Conservation (phyloP, 2,888 invertebrate genomes). For the Druceiella hillmani region DNA sequence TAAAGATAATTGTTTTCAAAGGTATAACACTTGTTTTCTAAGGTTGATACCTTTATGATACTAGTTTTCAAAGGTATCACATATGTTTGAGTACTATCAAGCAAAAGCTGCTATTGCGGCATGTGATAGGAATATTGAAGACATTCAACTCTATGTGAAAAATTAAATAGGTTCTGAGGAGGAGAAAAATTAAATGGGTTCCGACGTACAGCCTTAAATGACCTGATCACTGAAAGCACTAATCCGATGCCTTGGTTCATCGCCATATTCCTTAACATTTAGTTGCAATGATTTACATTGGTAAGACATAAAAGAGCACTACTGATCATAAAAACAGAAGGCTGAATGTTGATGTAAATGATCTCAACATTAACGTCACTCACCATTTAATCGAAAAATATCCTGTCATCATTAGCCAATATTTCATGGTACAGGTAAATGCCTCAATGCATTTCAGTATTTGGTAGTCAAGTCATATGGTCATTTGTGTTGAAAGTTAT, state of each 20-base stretch:
- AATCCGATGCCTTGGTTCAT: slow-evolving; percentile 26
- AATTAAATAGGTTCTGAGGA: too few species aligned
- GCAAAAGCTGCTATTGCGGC: slow-evolving; percentile 13
- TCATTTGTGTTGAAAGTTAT: slow-evolving; percentile 16
- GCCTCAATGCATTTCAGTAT: slow-evolving; percentile 17
- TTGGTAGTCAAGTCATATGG: slow-evolving; percentile 21
- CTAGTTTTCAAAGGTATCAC: slow-evolving; percentile 12
- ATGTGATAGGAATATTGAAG: slow-evolving; percentile 11
- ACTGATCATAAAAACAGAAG: slow-evolving; percentile 22
- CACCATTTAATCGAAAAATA: slow-evolving; percentile 15
- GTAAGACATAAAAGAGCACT: slow-evolving; percentile 23
- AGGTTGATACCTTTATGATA: too few species aligned
- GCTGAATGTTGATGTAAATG: slow-evolving; percentile 13
- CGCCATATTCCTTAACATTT: slow-evolving; percentile 24
- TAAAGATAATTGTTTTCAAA: slow-evolving; percentile 10
- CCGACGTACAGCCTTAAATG: slow-evolving; percentile 23
- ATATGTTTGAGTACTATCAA: slow-evolving; percentile 15
- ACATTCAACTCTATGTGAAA: too few species aligned
- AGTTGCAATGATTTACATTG: slow-evolving; percentile 25
- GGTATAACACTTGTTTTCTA: too few species aligned
- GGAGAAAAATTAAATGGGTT: slow-evolving; percentile 16
- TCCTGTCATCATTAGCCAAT: slow-evolving; percentile 18
- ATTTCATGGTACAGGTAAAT: slow-evolving; percentile 17
- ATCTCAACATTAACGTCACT: slow-evolving; percentile 15
- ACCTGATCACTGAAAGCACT: slow-evolving; percentile 22